Conservation (phyloP, 2,888 invertebrate genomes). For the Drosophila cyrtoloma region DNA sequence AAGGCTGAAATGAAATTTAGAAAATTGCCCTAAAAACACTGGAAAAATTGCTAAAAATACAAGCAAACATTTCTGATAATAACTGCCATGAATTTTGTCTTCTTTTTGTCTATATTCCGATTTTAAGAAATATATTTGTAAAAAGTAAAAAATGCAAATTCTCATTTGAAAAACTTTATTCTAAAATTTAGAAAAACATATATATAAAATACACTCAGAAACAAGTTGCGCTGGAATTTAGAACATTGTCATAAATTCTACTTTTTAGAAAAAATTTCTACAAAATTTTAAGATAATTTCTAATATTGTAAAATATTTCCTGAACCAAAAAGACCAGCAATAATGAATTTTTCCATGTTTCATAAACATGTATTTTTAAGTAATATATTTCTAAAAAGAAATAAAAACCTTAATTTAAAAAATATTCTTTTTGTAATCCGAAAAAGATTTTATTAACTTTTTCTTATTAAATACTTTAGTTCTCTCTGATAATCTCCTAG, state of each 20-base stretch:
- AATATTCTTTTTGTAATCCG: neutral
- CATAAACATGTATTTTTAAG: neutral
- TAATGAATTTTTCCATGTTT: neutral
- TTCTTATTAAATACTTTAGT: neutral
- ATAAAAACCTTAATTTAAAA: neutral
- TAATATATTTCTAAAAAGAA: neutral
- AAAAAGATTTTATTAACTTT: neutral
- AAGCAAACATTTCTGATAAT: neutral
- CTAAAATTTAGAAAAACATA: neutral
- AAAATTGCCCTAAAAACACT: neutral
- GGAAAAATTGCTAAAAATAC: neutral
- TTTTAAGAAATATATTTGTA: neutral
- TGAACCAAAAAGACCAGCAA: neutral
- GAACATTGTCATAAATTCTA: neutral
- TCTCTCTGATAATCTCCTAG: neutral
- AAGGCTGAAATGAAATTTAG: neutral
- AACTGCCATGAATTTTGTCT: rapidly evolving
- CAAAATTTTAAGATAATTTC: neutral
- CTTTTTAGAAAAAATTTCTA: neutral
- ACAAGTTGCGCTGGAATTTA: neutral
- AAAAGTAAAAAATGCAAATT: neutral
- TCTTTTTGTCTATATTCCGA: neutral
- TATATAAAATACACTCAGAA: neutral
- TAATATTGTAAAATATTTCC: rapidly evolving
- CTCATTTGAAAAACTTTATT: neutral